These are phyloP conservation scores for Columba livia DNA, from an alignment of 2,113 vertebrate genomes.

Conservation along the genomic window DNA sequence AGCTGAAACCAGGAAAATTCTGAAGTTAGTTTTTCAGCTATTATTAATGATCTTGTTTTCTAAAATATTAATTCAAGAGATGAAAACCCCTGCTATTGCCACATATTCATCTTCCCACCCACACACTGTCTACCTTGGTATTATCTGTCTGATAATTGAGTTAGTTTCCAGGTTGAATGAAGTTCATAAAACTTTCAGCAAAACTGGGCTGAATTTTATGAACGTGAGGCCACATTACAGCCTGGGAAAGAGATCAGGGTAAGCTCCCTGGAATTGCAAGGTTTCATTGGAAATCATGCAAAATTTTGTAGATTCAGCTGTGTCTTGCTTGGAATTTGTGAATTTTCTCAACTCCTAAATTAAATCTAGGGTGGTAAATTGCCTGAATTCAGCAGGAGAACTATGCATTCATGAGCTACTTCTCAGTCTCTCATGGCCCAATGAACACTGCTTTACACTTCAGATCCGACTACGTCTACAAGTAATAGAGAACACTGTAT, in stretches of 20 bases:
- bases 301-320: neutral
- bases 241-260: neutral
- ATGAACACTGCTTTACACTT: neutral
- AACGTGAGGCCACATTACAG: neutral
- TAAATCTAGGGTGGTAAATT: neutral
- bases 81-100: neutral
- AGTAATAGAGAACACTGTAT: neutral
- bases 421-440: neutral
- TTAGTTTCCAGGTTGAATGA: neutral
- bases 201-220: conserved; percentile 8
- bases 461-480: neutral
- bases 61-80: conserved; percentile 17
- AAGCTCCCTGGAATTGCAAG: neutral
- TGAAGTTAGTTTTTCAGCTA: conserved; percentile 8
- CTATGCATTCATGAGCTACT: neutral
- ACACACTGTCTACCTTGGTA: neutral
- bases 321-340: neutral
- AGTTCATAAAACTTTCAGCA: conserved; percentile 12
- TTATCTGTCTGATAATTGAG: conserved; percentile 18
- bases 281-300: neutral
- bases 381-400: neutral
- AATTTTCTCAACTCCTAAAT: neutral
- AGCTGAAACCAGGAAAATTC: neutral
- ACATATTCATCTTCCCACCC: conserved; percentile 9
- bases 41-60: conserved; percentile 28